phyloP scores from a whole-genome alignment of 2,113 vertebrate genomes.

The Salvelinus namaycush region DNA sequence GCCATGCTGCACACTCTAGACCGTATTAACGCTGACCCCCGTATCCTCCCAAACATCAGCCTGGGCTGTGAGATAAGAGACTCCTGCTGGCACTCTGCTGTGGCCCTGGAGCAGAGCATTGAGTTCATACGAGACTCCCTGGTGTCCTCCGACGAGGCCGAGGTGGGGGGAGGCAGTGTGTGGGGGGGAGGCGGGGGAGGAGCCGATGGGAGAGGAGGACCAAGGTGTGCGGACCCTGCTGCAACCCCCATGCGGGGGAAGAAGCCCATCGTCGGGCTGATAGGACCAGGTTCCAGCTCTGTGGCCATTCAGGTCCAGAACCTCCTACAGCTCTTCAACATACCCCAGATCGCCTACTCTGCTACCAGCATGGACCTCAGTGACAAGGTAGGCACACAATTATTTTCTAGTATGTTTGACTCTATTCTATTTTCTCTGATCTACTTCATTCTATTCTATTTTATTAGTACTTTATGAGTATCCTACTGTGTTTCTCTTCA shows the following conservation, averaged over 20 bases:
- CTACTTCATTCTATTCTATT: neutral
- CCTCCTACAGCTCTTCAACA: conserved; percentile 97
- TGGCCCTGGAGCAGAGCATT: conserved; percentile 97
- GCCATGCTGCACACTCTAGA: conserved; percentile 96
- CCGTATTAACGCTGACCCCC: conserved; percentile 89
- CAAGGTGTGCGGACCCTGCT: conserved; percentile 82
- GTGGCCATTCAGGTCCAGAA: conserved; percentile 99
- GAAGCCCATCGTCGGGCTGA: conserved; percentile 97
- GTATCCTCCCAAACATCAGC: conserved; percentile 90
- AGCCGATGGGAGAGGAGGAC: conserved; percentile 19
- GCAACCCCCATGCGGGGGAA: conserved; percentile 87
- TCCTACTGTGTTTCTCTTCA: neutral
- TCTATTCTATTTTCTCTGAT: no score
- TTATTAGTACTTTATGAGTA: neutral
- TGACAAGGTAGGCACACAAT: conserved; percentile 78
- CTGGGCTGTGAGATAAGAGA: conserved; percentile 97
- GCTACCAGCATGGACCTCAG: conserved; percentile 99
- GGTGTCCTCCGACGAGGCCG: conserved; percentile 90
- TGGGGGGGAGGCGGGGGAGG: conserved; percentile 53
- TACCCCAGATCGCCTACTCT: conserved; percentile 99
- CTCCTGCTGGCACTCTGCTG: conserved; percentile 97
- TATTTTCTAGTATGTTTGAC: no score
- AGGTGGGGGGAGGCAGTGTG: conserved; percentile 71
- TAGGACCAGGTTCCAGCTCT: conserved; percentile 96
- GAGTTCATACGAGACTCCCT: conserved; percentile 98